Base-by-base conservation (phyloP, 2,888 invertebrate genomes). In the Parnassius orleans region DNA sequence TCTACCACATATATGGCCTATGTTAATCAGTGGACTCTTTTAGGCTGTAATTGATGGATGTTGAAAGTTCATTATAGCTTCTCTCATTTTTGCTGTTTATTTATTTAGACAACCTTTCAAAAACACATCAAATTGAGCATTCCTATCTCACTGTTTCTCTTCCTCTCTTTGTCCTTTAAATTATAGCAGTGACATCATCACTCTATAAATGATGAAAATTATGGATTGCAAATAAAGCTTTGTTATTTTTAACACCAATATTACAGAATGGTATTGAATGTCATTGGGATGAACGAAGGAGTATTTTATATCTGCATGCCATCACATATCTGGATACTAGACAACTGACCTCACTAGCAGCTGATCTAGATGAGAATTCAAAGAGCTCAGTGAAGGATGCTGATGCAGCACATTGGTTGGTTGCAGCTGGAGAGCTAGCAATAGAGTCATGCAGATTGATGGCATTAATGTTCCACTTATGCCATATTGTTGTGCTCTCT, bases 391-490 rank as follows among this genome's bases (percentile, higher is more conserved):
- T 88, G 43, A 85, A 86, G 53, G 90, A 90, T 67, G 87, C 88
- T 0, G 90, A 90, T 57, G 81, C 87, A 10, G 81, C 85, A 0
- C 80, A 95, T 77, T 96, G 95, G 87, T 89, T 96, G 60, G 94
- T 94, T 50, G 92, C 95, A 1, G 83, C 88, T 0, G 92, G 92
- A 1, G 90, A 92, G 65, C 76, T 92, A 46, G 86, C 92, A 0
- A 76, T 83, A 0, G 92, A 92, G 14, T 82, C 92, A 2, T 95
- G 96, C 15, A 94, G 94, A 72, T 93, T 94, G 51, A 86, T 98
- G 60, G 92, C 97, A 2, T 90, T 97, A 65, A 87, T 97, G 14
- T 95, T 97, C 78, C 95, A 96, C 72, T 86, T 96, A 53, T 97
- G 97, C 65, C 97, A 98, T 75, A 93, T 98, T 66, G 92, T 97